A percentile compares a stretch with the other conserved stretches of the same genome.
Conservation (phyloP, 2,888 invertebrate genomes). For the Idaea straminata region DNA sequence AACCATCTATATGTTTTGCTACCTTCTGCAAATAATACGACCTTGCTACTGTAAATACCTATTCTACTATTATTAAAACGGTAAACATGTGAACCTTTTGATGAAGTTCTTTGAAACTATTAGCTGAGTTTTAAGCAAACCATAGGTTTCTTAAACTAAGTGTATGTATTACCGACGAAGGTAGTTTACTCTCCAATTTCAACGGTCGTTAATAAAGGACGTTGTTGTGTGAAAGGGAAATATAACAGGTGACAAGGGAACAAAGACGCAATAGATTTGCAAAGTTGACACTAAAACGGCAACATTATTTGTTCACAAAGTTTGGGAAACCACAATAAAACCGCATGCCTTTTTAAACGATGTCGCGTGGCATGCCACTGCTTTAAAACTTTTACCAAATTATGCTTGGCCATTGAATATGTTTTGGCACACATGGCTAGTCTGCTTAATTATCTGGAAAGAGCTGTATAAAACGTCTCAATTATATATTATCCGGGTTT, state of each 20-base stretch:
- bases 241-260: constrained; percentile 57
- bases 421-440: constrained; percentile 52
- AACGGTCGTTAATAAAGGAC: constrained; percentile 39
- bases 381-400: constrained; percentile 60
- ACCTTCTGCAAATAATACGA: constrained; percentile 29
- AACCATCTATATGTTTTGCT: constrained; percentile 40
- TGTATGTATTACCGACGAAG: constrained; percentile 15
- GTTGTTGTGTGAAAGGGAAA: constrained; percentile 28
- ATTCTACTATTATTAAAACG: constrained; percentile 22
- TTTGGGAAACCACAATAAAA: constrained; percentile 71
- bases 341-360: constrained; percentile 59
- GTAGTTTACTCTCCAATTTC: constrained; percentile 38
- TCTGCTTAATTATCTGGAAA: constrained; percentile 45
- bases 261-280: constrained; percentile 62
- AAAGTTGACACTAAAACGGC: constrained; percentile 55
- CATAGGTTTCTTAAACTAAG: constrained; percentile 7
- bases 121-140: constrained; percentile 9
- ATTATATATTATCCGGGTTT: constrained; percentile 22
- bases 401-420: constrained; percentile 45
- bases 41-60: constrained; percentile 25
- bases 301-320: constrained; percentile 51
- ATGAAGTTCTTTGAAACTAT: constrained; percentile 15
- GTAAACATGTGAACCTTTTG: constrained; percentile 20
- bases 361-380: constrained; percentile 59
- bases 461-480: constrained; percentile 24